Percentiles rank a stretch among this genome's conserved stretches.
Evolutionary conservation across 2,113 vertebrate species (phyloP).

Genomic region (Bungarus multicinctus): DNA sequence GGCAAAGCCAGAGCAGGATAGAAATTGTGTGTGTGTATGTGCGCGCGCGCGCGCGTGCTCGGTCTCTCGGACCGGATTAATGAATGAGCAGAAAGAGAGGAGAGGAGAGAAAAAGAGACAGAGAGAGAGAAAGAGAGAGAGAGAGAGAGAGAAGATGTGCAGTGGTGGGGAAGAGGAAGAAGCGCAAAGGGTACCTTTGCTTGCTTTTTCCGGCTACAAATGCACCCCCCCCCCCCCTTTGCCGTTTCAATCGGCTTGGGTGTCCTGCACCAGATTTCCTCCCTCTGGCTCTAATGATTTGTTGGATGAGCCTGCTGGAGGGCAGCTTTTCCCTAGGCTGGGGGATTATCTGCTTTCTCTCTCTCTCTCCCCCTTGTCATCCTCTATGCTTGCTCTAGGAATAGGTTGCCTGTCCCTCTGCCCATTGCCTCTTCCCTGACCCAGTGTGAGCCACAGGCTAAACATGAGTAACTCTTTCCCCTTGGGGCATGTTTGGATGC

Average conservation of each 20-base stretch:
- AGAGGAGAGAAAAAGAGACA: accelerated
- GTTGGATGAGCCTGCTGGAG: not conserved
- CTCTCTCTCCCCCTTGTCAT: too few species aligned
- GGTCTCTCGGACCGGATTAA: not conserved
- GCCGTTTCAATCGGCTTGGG: not conserved
- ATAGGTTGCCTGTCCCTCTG: not conserved
- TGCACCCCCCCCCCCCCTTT: not conserved
- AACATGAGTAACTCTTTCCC: not conserved
- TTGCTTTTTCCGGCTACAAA: not conserved
- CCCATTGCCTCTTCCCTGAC: not conserved
- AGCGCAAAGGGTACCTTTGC: not conserved
- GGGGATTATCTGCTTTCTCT: not conserved
- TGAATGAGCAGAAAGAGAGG: not conserved
- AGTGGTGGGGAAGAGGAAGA: not conserved
- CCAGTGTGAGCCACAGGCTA: not conserved
- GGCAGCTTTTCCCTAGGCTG: not conserved
- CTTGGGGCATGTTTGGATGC: not conserved
- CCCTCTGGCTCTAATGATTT: not conserved
- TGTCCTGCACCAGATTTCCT: not conserved
- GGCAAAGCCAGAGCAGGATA: not conserved
- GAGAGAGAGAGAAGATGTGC: not conserved
- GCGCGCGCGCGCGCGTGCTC: not conserved
- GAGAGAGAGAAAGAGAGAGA: not conserved
- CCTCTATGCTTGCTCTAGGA: not conserved
- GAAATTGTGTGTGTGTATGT: not conserved